These are phyloP conservation scores for Mus caroli DNA, from an alignment of 2,797 vertebrate genomes.

Conservation along the genomic window DNA sequence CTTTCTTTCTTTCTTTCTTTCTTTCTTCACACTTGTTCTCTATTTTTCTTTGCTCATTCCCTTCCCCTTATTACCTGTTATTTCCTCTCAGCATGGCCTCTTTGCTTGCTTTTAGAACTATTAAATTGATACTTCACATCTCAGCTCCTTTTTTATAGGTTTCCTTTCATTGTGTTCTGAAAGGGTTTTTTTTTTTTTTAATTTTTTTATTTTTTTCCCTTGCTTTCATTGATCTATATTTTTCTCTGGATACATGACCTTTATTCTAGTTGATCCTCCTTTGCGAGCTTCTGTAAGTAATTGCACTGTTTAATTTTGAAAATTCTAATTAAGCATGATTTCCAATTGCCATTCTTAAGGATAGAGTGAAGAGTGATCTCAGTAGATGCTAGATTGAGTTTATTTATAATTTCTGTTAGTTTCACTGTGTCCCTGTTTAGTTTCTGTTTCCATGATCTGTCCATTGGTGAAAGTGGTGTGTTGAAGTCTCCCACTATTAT, in stretches of 20 bases:
- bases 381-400: not conserved
- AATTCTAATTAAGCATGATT: not conserved
- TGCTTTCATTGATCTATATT: not conserved
- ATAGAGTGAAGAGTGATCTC: not conserved
- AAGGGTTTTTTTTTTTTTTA: not conserved
- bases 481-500: no score
- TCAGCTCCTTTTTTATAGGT: not conserved
- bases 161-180: not conserved
- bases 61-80: not conserved
- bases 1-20: not conserved
- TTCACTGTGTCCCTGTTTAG: no score
- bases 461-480: no score
- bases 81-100: not conserved
- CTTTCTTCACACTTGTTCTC: not conserved
- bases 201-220: not conserved
- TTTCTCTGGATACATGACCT: not conserved
- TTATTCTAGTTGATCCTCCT: not conserved
- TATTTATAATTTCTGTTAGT: no score
- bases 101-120: not conserved
- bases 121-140: not conserved
- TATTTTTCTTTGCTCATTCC: not conserved
- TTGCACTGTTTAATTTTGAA: constrained; percentile 42
- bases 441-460: no score
- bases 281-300: constrained; percentile 33
- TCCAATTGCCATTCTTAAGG: not conserved